Evolutionary conservation across 2,797 vertebrate species (phyloP).

Genomic region (Nannoperca australis): DNA sequence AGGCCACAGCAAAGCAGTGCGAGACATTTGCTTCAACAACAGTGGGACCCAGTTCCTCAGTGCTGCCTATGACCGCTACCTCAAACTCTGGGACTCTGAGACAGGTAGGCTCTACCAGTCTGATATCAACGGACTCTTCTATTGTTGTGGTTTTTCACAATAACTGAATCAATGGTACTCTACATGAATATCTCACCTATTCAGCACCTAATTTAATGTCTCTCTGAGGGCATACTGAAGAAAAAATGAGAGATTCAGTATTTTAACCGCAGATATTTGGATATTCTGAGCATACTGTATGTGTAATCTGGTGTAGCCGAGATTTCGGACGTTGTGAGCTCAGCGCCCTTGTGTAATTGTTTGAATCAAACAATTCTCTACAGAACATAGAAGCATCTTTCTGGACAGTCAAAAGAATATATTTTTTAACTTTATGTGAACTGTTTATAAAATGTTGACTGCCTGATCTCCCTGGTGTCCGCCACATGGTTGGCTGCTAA

Average conservation of each 20-base stretch:
- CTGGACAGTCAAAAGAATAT: background rate
- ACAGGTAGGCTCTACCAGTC: constrained; percentile 86
- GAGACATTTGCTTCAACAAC: constrained; percentile 98
- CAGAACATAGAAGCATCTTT: background rate
- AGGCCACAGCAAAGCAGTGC: constrained; percentile 98
- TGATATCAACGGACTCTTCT: background rate
- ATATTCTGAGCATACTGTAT: background rate
- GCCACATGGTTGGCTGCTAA: background rate
- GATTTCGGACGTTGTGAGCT: background rate
- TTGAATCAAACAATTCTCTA: background rate
- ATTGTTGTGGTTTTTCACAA: background rate
- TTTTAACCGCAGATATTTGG: background rate
- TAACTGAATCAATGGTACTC: background rate
- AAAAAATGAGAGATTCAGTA: background rate
- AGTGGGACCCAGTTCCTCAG: constrained; percentile 94
- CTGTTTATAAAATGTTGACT: background rate
- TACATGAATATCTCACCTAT: background rate
- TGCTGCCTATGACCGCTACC: constrained; percentile 95
- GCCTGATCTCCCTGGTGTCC: background rate
- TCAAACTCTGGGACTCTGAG: constrained; percentile 98
- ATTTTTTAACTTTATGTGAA: background rate
- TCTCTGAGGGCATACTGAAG: background rate
- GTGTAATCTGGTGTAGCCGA: background rate
- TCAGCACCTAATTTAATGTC: too few relatives aligned
- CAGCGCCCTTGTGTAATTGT: background rate